These are phyloP conservation scores for Rhincodon typus DNA, from an alignment of 2,797 vertebrate species.

Conservation along the genomic window DNA sequence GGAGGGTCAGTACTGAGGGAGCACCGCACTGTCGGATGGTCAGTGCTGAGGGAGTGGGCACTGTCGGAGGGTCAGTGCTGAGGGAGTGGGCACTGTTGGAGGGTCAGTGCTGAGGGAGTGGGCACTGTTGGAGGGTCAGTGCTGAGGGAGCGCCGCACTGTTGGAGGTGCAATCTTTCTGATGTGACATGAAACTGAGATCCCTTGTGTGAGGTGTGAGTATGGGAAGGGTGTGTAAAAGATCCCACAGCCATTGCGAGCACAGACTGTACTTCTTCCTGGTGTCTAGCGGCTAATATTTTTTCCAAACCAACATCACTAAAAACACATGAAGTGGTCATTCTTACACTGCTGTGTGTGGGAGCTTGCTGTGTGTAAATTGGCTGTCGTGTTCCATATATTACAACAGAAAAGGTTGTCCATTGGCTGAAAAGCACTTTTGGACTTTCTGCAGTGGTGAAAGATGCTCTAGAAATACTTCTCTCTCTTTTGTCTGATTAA, in stretches of 20 bases:
- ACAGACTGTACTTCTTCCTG: background rate
- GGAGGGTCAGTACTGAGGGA: background rate
- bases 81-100: background rate
- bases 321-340: background rate
- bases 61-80: background rate
- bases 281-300: background rate
- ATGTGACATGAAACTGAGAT: too few relatives aligned
- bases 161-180: too few relatives aligned
- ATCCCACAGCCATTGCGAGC: background rate
- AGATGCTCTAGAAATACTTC: background rate
- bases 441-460: background rate
- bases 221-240: background rate
- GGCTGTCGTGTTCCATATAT: background rate
- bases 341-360: background rate
- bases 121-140: too few relatives aligned
- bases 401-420: background rate
- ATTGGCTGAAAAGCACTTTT: background rate
- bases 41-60: background rate
- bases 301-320: too few relatives aligned
- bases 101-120: background rate
- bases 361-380: background rate
- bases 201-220: too few relatives aligned
- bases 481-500: background rate
- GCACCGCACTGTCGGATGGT: too few relatives aligned
- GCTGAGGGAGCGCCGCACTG: too few relatives aligned